phyloP scores from a whole-genome alignment of 2,797 vertebrate genomes.

The Pachyuromys duprasi region DNA sequence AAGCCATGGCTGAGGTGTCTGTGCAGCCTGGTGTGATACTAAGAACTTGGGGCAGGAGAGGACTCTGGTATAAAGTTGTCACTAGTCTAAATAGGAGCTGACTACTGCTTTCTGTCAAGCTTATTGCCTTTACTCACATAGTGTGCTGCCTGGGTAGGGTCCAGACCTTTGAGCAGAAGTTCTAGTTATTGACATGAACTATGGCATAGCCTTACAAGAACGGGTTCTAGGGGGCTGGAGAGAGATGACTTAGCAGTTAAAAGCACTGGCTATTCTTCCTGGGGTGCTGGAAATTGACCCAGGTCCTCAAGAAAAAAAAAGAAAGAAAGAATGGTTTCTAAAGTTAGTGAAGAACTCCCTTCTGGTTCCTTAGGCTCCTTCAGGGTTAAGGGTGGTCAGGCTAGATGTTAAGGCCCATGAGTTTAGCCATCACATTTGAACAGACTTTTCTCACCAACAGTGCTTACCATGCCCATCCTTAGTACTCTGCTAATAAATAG shows the following conservation, averaged over 20 bases:
- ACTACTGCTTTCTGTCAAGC: slow-evolving; percentile 30
- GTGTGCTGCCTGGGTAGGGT: background rate
- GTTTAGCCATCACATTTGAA: slow-evolving; percentile 2
- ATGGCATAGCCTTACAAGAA: slow-evolving; percentile 14
- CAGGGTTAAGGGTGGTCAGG: background rate
- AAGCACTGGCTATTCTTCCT: background rate
- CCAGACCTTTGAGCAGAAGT: background rate
- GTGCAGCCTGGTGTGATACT: background rate
- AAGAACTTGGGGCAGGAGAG: background rate
- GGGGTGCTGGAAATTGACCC: background rate
- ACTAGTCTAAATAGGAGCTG: background rate
- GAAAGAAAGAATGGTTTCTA: background rate
- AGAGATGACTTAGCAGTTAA: background rate
- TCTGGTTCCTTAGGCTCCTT: background rate
- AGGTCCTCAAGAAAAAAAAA: background rate
- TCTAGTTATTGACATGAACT: background rate
- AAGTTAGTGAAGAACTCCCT: background rate
- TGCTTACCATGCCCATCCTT: slow-evolving; percentile 21
- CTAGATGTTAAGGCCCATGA: background rate
- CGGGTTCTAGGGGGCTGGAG: background rate
- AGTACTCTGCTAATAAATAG: background rate
- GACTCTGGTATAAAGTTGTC: background rate
- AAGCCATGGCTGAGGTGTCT: background rate
- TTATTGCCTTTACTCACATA: background rate
- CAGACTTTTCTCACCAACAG: background rate